Evolutionary conservation across 2,113 vertebrate genomes (phyloP), one percentile per base, ranked within the genome.

Genomic region (Garra rufa): DNA sequence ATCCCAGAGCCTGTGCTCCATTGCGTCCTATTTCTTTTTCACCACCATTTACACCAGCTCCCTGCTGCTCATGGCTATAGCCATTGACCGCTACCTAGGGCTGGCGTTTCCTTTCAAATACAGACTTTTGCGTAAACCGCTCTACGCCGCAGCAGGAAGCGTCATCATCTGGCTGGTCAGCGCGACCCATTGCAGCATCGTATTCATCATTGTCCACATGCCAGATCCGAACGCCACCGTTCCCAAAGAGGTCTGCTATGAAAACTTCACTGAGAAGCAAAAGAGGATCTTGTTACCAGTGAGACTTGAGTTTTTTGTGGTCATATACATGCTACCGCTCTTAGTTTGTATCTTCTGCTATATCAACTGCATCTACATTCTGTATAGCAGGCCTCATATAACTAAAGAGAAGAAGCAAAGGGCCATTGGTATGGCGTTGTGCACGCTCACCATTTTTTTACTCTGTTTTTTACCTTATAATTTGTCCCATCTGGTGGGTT

Each of bases 401-500:
- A 52, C 91, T 8, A 61, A 0, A 0, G 83, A 88, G 21, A 88
- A 90, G 84, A 96, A 92, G 85, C 90, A 87, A 19, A 91, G 90
- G 71, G 95, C 95, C 71, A 91, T 91, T 0, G 95, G 95, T 3
- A 93, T 96, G 57, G 92, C 94, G 0, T 21, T 83, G 0, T 91
- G 95, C 79, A 96, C 95, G 0, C 84, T 96, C 6, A 87, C 91
- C 24, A 93, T 96, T 21, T 96, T 96, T 28, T 84, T 96, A 0
- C 14, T 96, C 55, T 95, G 94, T 80, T 94, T 95, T 83, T 17
- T 95, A 10, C 96, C 96, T 0, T 96, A 90, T 67, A 95, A 94
- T n/a, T 0, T 88, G 1, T 95, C 96, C 17, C 95, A 96, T 1
- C 0, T 96, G 1, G 15, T 95, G 63, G 95, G 96, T 41, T 97